Conservation (phyloP, 2,113 vertebrate species). For the Eclectus roratus region DNA sequence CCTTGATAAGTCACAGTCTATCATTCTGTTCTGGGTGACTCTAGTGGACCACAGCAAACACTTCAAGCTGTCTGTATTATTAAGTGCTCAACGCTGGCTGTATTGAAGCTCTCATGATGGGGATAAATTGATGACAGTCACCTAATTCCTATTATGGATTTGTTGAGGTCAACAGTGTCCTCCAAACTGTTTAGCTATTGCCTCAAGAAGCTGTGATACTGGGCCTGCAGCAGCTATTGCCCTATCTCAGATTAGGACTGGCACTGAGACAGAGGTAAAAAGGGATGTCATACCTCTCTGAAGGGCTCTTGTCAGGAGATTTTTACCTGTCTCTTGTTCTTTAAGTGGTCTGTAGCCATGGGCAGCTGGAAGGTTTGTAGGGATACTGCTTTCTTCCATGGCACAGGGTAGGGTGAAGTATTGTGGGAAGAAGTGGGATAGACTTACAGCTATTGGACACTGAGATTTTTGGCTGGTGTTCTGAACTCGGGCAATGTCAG, state of each 20-base stretch:
- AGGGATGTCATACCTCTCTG: accelerated
- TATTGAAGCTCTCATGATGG: neutral
- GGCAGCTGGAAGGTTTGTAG: neutral
- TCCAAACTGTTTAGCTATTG: neutral
- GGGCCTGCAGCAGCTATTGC: neutral
- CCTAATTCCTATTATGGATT: neutral
- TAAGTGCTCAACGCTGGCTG: neutral
- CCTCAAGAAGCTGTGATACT: neutral
- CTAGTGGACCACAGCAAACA: neutral
- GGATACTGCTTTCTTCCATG: neutral
- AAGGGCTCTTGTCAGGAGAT: neutral
- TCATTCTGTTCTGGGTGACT: neutral
- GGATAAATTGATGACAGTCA: neutral
- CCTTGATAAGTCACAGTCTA: neutral
- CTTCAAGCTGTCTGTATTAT: neutral
- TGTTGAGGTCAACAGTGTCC: neutral
- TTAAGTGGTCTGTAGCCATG: neutral
- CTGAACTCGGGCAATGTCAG: neutral
- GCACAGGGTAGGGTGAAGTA: neutral
- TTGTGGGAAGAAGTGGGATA: neutral
- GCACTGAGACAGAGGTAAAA: neutral
- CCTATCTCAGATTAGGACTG: neutral
- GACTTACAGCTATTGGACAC: neutral
- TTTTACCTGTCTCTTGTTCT: neutral
- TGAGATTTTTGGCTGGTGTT: neutral